Evolutionary conservation across 2,113 vertebrate species (phyloP), one percentile per base, ranked within the genome.

Genomic region (Saccopteryx leptura): DNA sequence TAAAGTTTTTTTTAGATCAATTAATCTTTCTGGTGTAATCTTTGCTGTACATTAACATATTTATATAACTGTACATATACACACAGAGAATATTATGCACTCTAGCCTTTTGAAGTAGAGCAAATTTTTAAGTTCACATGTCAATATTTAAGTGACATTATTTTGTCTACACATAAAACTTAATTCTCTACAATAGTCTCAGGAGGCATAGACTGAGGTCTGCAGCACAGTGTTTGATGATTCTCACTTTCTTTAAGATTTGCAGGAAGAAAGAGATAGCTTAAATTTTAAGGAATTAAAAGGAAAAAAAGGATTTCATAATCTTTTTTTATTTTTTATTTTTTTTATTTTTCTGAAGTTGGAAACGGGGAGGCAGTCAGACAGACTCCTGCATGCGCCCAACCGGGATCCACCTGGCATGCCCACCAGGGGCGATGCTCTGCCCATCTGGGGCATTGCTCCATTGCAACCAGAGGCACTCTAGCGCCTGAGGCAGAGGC

Each of bases 191-290:
- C 8, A 26, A 58, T n/a, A 26, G 4, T 90, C 60, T 94, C 60
- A 48, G 60, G 33, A 94, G 76, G 39, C 31, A 84, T 8, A 14
- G 66, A n/a, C 24, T 7, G 61, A 88, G 91, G 46, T 46, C 56
- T 61, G 28, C 14, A 26, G 26, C 71, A 75, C 23, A n/a, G 24
- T 91, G 24, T 56, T 96, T 90, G 76, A 92, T 75, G 81, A 74
- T 80, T 68, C 24, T 75, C 28, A 52, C 17, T 11, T 14, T 52
- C 15, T 54, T 88, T 90, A 95, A 88, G 19, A 81, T 81, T 76
- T 93, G 7, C 12, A 88, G 23, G 23, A 93, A 96, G 23, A 96
- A 91, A 85, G 33, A 97, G 63, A 81, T 58, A 84, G 7, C 19
- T 18, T 88, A 65, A 88, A 61, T 85, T 92, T 71, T 66, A 91